These are phyloP conservation scores for Dermochelys coriacea DNA, from an alignment of 2,797 vertebrate genomes.

Conservation along the genomic window DNA sequence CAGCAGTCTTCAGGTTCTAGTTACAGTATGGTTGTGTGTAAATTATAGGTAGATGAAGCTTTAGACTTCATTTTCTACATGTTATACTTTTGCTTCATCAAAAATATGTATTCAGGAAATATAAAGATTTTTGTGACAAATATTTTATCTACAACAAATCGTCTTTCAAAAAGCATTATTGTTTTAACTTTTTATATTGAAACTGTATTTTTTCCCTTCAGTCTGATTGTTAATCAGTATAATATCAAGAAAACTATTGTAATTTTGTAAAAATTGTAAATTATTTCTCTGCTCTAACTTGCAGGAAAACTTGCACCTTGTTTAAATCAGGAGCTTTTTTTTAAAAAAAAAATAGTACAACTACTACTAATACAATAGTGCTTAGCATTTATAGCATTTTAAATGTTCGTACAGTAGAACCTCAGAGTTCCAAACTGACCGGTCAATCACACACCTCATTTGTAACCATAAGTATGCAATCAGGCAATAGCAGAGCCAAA, in stretches of 20 bases:
- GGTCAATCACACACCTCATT: too few relatives aligned
- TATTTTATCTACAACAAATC: neutral
- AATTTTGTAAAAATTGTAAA: neutral
- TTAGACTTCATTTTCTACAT: rapidly evolving
- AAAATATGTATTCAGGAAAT: neutral
- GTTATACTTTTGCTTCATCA: neutral
- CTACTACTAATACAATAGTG: neutral
- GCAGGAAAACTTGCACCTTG: neutral
- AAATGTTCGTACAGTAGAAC: neutral
- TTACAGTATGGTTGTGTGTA: neutral
- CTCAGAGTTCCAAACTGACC: too few relatives aligned
- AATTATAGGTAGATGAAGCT: neutral
- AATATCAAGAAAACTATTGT: neutral
- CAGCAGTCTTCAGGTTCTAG: neutral
- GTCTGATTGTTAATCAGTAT: neutral
- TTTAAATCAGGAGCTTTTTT: neutral
- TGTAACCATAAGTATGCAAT: too few relatives aligned
- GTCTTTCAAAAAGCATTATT: neutral
- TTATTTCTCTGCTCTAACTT: neutral
- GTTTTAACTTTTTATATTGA: neutral
- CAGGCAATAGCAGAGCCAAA: too few relatives aligned
- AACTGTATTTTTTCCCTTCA: neutral
- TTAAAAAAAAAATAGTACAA: neutral
- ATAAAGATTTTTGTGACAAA: neutral
- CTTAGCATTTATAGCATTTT: neutral